Percentiles rank a stretch among this genome's conserved stretches.
Evolutionary conservation across 2,888 invertebrate genomes (phyloP).

Genomic region (Heteromyza rotundicornis): DNA sequence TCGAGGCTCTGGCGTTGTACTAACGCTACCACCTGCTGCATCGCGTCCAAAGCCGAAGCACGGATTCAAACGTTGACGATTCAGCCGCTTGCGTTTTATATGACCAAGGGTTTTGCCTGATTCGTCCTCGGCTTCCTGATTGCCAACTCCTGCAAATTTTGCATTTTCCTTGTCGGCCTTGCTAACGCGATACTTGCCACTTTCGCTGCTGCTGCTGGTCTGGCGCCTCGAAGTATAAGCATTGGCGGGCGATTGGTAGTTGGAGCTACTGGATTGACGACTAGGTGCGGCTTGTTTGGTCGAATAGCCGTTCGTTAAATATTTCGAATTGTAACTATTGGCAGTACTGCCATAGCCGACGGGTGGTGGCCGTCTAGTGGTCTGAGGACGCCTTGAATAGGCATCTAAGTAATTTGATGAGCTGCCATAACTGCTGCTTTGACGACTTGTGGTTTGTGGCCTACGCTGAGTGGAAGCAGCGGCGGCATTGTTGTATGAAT

Average conservation of each 20-base stretch:
- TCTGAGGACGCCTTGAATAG: too few relatives aligned
- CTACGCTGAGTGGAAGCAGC: background rate
- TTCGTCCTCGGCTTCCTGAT: constrained; percentile 47
- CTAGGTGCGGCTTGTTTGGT: background rate
- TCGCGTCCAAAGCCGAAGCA: constrained; percentile 47
- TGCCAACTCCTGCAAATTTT: constrained; percentile 53
- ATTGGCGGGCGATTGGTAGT: background rate
- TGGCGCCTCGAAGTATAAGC: constrained; percentile 4
- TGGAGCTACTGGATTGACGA: background rate
- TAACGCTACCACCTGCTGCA: constrained; percentile 26
- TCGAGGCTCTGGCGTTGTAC: constrained; percentile 32
- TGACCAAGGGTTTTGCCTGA: constrained; percentile 36
- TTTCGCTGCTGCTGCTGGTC: background rate
- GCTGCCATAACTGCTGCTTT: too few relatives aligned
- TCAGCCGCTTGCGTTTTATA: constrained; percentile 23
- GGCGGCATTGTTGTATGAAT: constrained; percentile 12
- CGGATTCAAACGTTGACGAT: constrained; percentile 32
- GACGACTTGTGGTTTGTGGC: constrained; percentile 11
- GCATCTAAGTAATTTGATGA: too few relatives aligned
- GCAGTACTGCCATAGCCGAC: too few relatives aligned
- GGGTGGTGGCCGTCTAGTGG: too few relatives aligned
- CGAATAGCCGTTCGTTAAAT: too few relatives aligned
- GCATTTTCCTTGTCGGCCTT: constrained; percentile 51
- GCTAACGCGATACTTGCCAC: constrained; percentile 26
- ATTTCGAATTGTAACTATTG: background rate